These are phyloP conservation scores for Eupleurogrammus muticus DNA, from an alignment of 2,797 vertebrate species.

Conservation along the genomic window DNA sequence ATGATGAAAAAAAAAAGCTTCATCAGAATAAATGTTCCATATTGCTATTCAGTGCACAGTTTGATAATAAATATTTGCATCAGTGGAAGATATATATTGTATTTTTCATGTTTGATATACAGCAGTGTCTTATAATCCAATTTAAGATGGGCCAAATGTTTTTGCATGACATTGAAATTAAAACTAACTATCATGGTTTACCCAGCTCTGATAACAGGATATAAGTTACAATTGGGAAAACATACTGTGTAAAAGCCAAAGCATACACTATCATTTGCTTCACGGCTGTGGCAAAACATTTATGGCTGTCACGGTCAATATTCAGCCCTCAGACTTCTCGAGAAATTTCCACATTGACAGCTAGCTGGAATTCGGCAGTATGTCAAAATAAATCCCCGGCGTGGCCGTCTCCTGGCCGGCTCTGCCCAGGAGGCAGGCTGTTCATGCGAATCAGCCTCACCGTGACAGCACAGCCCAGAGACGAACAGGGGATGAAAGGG, in stretches of 20 bases:
- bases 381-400: slow-evolving; percentile 75
- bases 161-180: slow-evolving; percentile 3
- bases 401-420: slow-evolving; percentile 48
- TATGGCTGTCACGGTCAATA: slow-evolving; percentile 65
- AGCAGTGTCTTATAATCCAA: not conserved
- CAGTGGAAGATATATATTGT: not conserved
- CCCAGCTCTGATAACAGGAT: slow-evolving; percentile 6
- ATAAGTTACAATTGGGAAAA: slow-evolving; percentile 29
- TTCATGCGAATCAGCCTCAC: slow-evolving; percentile 76
- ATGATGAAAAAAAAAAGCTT: too few relatives aligned
- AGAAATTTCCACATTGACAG: slow-evolving; percentile 61
- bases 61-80: not conserved
- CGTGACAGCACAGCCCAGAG: slow-evolving; percentile 73
- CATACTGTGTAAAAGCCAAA: slow-evolving; percentile 36
- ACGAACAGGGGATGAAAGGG: slow-evolving; percentile 86
- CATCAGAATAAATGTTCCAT: not conserved
- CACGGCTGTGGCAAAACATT: slow-evolving; percentile 44
- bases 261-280: slow-evolving; percentile 36
- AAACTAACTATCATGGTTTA: slow-evolving; percentile 8
- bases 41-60: not conserved
- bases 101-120: not conserved
- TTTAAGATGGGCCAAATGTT: not conserved
- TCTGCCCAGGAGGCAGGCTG: slow-evolving; percentile 68
- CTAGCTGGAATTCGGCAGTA: slow-evolving; percentile 57
- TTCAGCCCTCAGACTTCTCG: slow-evolving; percentile 48